Evolutionary conservation across 2,888 invertebrate species (phyloP).

Genomic region (Falcaria lacertinaria): DNA sequence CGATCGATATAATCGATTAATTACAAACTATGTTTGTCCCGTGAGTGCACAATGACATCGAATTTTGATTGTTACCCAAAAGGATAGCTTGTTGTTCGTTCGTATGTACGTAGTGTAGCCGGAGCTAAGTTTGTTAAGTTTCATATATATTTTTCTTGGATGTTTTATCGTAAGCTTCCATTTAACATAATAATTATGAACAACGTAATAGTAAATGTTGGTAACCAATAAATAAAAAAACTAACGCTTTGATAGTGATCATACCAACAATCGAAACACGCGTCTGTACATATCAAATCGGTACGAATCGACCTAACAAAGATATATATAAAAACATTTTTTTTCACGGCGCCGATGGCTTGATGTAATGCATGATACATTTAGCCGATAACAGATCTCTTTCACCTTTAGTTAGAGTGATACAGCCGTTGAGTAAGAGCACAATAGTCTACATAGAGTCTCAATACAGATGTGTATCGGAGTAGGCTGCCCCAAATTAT

Average conservation of each 20-base stretch:
- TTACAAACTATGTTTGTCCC: slow-evolving; percentile 57
- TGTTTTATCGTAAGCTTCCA: too few species aligned
- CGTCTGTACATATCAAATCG: background rate
- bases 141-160: too few species aligned
- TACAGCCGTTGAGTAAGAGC: slow-evolving; percentile 15
- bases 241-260: too few species aligned
- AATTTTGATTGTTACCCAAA: slow-evolving; percentile 24
- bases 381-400: slow-evolving; percentile 12
- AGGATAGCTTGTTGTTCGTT: background rate
- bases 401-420: slow-evolving; percentile 20
- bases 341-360: slow-evolving; percentile 1
- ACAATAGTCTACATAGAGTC: slow-evolving; percentile 24
- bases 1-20: slow-evolving; percentile 65
- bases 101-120: too few species aligned
- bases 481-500: slow-evolving; percentile 44
- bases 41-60: slow-evolving; percentile 64
- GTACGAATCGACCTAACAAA: background rate
- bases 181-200: too few species aligned
- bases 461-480: slow-evolving; percentile 40
- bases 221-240: too few species aligned
- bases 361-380: slow-evolving; percentile 1
- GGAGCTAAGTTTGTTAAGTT: too few species aligned
- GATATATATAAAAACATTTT: slow-evolving; percentile 1
- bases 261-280: background rate
- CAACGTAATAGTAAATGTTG: too few species aligned